phyloP scores from a whole-genome alignment of 1,140 invertebrate genomes.

The Euglossa dilemma region DNA sequence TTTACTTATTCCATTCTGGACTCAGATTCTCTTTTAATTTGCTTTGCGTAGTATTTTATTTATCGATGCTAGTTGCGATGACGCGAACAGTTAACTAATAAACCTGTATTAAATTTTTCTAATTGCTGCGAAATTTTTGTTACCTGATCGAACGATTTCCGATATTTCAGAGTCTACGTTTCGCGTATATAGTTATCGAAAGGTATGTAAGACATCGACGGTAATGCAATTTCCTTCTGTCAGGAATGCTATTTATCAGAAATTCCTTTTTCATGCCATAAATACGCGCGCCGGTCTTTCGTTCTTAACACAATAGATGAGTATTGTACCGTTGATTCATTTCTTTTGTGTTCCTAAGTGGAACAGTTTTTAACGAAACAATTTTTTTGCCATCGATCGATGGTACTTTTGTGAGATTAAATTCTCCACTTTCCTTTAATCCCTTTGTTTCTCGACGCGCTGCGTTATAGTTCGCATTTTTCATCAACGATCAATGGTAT shows the following conservation, averaged over 20 bases:
- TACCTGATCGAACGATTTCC: neutral
- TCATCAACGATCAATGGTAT: neutral
- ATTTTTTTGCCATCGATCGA: conserved; percentile 9
- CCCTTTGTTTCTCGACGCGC: neutral
- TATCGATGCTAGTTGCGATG: neutral
- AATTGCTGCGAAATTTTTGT: neutral
- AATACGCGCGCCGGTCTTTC: conserved; percentile 22
- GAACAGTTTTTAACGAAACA: conserved; percentile 33
- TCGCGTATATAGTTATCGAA: conserved; percentile 21
- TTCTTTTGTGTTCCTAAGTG: conserved; percentile 46
- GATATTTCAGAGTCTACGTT: conserved; percentile 5
- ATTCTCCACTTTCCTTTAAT: neutral
- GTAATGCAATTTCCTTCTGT: conserved; percentile 44
- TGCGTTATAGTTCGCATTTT: neutral
- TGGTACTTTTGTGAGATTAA: conserved; percentile 3
- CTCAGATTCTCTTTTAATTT: neutral
- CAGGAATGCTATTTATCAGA: conserved; percentile 49
- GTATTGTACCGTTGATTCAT: conserved; percentile 52
- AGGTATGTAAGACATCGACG: conserved; percentile 39
- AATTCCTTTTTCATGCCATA: conserved; percentile 40
- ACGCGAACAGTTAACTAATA: neutral
- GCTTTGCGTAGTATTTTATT: neutral
- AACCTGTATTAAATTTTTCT: neutral
- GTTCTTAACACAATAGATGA: conserved; percentile 41
- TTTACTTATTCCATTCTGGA: neutral